Conservation (phyloP, 2,797 vertebrate species). For the Acanthornis magna region DNA sequence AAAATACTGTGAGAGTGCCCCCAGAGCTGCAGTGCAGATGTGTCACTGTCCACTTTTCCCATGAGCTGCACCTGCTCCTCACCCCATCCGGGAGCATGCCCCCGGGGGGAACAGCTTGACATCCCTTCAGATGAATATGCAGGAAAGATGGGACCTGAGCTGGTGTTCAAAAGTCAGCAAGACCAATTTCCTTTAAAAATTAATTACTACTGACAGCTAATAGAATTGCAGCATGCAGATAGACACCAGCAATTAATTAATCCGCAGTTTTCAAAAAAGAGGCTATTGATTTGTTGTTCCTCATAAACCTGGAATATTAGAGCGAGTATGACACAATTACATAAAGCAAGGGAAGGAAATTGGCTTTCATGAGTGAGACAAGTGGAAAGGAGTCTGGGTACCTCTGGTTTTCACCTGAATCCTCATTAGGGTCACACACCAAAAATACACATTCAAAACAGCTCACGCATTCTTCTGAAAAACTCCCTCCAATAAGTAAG, state of each 20-base stretch:
- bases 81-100: background rate
- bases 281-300: constrained; percentile 59
- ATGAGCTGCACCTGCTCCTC: background rate
- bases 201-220: constrained; percentile 54
- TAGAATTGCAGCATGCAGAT: background rate
- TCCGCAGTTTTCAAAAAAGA: constrained; percentile 16
- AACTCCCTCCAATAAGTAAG: background rate
- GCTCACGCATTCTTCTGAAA: background rate
- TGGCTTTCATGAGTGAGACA: background rate
- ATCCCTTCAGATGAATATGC: background rate
- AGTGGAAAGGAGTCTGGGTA: background rate
- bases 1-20: background rate
- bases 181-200: constrained; percentile 48
- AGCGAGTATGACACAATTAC: constrained; percentile 28
- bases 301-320: constrained; percentile 48
- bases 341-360: constrained; percentile 26
- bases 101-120: background rate
- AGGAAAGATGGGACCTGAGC: background rate
- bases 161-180: background rate
- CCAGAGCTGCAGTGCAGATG: background rate
- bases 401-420: background rate
- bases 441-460: background rate
- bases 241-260: constrained; percentile 54
- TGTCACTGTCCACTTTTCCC: background rate
- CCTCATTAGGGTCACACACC: background rate